Evolutionary conservation across 2,888 invertebrate species (phyloP), one percentile per base, ranked within the genome.

Genomic region (Drosophila rubida): DNA sequence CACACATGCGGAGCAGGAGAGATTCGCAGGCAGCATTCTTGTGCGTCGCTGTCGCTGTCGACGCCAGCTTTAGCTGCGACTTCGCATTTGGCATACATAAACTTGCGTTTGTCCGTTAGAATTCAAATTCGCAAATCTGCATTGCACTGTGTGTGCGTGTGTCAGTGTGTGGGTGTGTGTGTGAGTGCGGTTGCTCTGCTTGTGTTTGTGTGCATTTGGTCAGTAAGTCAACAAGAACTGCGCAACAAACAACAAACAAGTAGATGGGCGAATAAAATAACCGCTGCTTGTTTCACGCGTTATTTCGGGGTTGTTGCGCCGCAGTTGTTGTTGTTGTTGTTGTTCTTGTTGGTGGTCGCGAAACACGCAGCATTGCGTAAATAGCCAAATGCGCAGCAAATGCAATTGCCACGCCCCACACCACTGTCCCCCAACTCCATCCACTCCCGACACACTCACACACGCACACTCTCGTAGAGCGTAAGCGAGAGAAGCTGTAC

Each of bases 361-460:
- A 19, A 19, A 19, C 19, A 37, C 46, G n/a, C 32, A 46, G 35
- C 41, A 45, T 80, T 88, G 82, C 89, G 87, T 88, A 87, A 69
- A 86, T 74, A 76, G 69, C 61, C 68, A 87, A 88, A 73, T 81
- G 88, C 81, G 81, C 87, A 81, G 87, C 74, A 87, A 81, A 73
- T 80, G 81, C 87, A 88, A 64, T 77, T 84, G 81, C 81, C 80
- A 88, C 80, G 88, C 80, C 80, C 88, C 75, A 84, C 74, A 48
- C 58, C 64, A 49, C 53, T 41, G 60, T 9, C 27, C 9, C 27
- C 37, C 49, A 35, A 23, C 39, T 39, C 39, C 19, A 14, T 39
- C 11, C 22, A 41, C n/a, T 19, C n/a, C 11, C n/a, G n/a, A 32
- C 32, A n/a, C n/a, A n/a, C 25, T 25, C 25, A 2, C 7, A 25